Evolutionary conservation across 2,797 vertebrate species (phyloP).

Genomic region (Sebastes miniatus): DNA sequence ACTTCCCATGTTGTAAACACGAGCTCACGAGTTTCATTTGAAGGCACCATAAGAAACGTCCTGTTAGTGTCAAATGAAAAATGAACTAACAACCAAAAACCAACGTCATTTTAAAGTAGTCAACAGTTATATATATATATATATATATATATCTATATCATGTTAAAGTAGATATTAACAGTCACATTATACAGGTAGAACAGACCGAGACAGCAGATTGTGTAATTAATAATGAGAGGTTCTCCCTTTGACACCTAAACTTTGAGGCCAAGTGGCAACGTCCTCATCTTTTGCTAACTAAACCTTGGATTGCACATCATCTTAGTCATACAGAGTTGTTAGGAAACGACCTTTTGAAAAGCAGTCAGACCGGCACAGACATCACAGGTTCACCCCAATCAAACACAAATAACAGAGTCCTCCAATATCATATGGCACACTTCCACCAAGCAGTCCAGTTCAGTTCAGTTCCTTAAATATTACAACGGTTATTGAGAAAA

Average conservation of each 20-base stretch:
- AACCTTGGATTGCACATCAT: conserved; percentile 77
- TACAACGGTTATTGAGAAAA: too few species aligned
- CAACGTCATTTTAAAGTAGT: conserved; percentile 38
- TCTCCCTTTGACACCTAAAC: neutral
- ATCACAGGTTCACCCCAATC: fast-evolving
- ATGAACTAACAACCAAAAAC: conserved; percentile 39
- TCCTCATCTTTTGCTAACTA: neutral
- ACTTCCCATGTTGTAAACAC: too few species aligned
- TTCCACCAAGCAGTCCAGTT: too few species aligned
- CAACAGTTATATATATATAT: neutral
- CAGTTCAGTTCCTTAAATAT: too few species aligned
- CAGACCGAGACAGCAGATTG: neutral
- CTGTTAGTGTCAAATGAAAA: too few species aligned
- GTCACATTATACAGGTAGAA: neutral
- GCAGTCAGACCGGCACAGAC: neutral
- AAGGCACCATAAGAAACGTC: too few species aligned
- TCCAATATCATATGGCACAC: too few species aligned
- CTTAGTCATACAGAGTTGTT: neutral
- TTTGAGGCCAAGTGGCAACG: neutral
- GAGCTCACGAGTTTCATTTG: too few species aligned
- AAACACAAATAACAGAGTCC: too few species aligned
- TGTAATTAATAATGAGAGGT: neutral
- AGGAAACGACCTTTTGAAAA: neutral
- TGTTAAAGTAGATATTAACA: neutral
- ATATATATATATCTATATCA: neutral